phyloP scores from a whole-genome alignment of 2,797 vertebrate genomes.

The Ataeniobius toweri region DNA sequence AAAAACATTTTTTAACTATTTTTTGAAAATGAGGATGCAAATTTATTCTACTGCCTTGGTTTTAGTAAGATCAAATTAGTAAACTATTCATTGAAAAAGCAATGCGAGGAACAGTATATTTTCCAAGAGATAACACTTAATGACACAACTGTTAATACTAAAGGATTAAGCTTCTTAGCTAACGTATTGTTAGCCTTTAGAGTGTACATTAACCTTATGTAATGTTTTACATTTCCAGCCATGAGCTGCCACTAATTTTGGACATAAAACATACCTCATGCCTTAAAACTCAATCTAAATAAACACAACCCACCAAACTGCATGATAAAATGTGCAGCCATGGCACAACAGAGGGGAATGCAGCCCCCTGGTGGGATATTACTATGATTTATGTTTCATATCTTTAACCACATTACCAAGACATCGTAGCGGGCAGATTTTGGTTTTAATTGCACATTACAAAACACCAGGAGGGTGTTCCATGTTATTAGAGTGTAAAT shows the following conservation, averaged over 20 bases:
- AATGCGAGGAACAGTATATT: neutral
- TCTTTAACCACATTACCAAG: conserved; percentile 46
- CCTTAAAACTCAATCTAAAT: neutral
- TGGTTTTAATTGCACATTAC: conserved; percentile 53
- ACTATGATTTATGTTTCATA: conserved; percentile 56
- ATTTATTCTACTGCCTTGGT: neutral
- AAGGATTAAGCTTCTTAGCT: conserved; percentile 15
- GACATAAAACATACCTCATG: conserved; percentile 3
- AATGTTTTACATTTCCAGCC: no score
- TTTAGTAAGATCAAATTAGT: conserved; percentile 7
- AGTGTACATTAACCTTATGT: no score
- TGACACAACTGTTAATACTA: conserved; percentile 13
- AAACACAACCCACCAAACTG: conserved; percentile 19
- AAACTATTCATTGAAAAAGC: conserved; percentile 9
- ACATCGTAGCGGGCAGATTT: conserved; percentile 34
- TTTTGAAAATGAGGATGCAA: neutral
- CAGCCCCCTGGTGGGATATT: conserved; percentile 33
- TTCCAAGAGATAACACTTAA: conserved; percentile 13
- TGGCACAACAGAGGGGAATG: conserved; percentile 20
- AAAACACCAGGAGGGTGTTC: conserved; percentile 26
- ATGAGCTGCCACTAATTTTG: neutral
- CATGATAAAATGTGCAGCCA: conserved; percentile 18
- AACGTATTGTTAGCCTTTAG: neutral
- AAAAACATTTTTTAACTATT: neutral
- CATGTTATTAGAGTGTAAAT: conserved; percentile 57